Percentiles rank a stretch among this genome's conserved stretches.
These are phyloP conservation scores for Cephalopterus ornatus DNA, from an alignment of 2,113 vertebrate genomes.

Conservation along the genomic window DNA sequence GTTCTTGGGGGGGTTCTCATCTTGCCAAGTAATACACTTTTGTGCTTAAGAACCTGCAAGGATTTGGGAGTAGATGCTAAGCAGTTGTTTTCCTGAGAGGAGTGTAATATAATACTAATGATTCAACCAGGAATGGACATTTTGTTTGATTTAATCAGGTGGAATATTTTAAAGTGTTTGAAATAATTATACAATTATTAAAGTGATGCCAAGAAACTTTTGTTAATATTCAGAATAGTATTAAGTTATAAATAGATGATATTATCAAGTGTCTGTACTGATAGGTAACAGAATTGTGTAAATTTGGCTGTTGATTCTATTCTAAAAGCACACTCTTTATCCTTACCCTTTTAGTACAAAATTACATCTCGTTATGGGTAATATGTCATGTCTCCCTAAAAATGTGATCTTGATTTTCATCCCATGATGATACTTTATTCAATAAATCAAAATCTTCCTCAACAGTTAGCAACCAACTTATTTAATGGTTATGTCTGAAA, in stretches of 20 bases:
- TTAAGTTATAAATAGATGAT: background rate
- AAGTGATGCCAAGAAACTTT: background rate
- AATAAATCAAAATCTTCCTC: slow-evolving; percentile 15
- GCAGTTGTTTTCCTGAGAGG: background rate
- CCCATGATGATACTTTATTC: background rate
- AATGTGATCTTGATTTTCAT: slow-evolving; percentile 26
- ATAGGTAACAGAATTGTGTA: background rate
- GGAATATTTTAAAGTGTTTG: background rate
- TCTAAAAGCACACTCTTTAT: background rate
- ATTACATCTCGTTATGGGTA: background rate
- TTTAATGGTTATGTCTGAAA: slow-evolving; percentile 34
- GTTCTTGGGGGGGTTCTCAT: background rate
- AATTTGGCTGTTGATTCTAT: background rate
- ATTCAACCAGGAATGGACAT: background rate
- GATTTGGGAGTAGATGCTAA: background rate
- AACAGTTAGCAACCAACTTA: background rate
- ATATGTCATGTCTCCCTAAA: slow-evolving; percentile 29
- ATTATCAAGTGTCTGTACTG: background rate
- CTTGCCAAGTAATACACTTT: background rate
- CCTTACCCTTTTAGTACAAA: background rate
- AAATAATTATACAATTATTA: background rate
- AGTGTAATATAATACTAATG: background rate
- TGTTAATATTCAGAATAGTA: background rate
- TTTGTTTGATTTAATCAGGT: background rate
- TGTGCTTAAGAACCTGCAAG: background rate